These are phyloP conservation scores for Thymelicus sylvestris DNA, from an alignment of 2,888 invertebrate species.

Conservation along the genomic window DNA sequence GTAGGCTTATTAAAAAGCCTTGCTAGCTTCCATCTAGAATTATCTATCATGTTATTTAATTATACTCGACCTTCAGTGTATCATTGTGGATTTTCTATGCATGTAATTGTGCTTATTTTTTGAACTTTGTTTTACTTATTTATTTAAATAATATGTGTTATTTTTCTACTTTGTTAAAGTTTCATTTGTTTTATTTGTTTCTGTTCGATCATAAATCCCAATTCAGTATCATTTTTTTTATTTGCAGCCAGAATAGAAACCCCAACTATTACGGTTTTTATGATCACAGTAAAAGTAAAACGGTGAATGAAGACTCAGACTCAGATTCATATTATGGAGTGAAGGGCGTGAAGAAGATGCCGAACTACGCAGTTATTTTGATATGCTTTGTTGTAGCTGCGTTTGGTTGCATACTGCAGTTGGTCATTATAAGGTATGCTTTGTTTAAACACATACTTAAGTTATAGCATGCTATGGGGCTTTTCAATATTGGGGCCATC, in stretches of 20 bases:
- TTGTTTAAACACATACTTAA: neutral
- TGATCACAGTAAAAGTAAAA: constrained; percentile 49
- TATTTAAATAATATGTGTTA: too few relatives aligned
- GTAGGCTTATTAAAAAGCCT: too few relatives aligned
- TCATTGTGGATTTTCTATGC: too few relatives aligned
- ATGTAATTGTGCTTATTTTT: too few relatives aligned
- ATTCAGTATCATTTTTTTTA: constrained; percentile 32
- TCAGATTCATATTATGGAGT: constrained; percentile 86
- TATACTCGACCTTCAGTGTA: too few relatives aligned
- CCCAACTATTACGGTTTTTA: constrained; percentile 55
- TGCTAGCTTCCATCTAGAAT: too few relatives aligned
- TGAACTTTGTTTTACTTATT: too few relatives aligned
- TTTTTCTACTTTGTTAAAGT: too few relatives aligned
- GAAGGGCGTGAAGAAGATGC: constrained; percentile 83
- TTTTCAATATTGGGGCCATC: too few relatives aligned
- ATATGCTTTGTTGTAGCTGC: constrained; percentile 83
- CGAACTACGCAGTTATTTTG: constrained; percentile 86
- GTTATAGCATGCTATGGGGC: too few relatives aligned
- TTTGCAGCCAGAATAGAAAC: constrained; percentile 59
- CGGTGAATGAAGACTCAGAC: constrained; percentile 45
- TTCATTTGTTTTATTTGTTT: too few relatives aligned
- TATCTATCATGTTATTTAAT: too few relatives aligned
- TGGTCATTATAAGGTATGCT: constrained; percentile 85
- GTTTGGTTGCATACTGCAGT: constrained; percentile 85
- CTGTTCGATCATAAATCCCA: neutral